Evolutionary conservation across 2,113 vertebrate species (phyloP).

Genomic region (Rhodinocichla rosea): DNA sequence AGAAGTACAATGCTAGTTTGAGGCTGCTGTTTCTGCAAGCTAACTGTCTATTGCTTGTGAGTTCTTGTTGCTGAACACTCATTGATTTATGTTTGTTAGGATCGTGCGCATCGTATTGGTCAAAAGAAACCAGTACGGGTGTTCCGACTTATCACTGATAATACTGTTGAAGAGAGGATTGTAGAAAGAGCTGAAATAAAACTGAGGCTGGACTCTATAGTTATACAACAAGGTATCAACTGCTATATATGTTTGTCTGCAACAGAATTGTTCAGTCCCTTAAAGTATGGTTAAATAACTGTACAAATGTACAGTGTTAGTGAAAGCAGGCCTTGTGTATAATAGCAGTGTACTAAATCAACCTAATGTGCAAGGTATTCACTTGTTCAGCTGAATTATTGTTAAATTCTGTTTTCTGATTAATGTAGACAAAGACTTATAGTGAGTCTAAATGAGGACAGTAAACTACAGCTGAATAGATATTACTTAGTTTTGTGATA

Average conservation of each 20-base stretch:
- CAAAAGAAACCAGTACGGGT: slow-evolving; percentile 89
- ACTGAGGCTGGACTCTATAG: slow-evolving; percentile 88
- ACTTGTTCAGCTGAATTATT: background rate
- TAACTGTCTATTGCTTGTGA: slow-evolving; percentile 34
- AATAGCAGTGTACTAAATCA: background rate
- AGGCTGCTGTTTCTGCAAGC: slow-evolving; percentile 25
- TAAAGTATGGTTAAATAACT: background rate
- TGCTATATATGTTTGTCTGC: slow-evolving; percentile 39
- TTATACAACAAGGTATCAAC: slow-evolving; percentile 88
- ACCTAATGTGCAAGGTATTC: background rate
- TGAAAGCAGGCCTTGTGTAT: background rate
- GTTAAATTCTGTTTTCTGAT: background rate
- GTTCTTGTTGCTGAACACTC: slow-evolving; percentile 54
- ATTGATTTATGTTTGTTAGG: slow-evolving; percentile 73
- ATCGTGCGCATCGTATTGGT: slow-evolving; percentile 90
- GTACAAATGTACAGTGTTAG: background rate
- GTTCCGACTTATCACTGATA: slow-evolving; percentile 89
- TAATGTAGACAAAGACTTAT: background rate
- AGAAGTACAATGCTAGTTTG: background rate
- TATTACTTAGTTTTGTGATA: background rate
- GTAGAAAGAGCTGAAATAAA: slow-evolving; percentile 92
- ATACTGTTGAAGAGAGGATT: slow-evolving; percentile 90
- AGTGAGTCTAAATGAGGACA: background rate
- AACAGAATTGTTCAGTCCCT: slow-evolving; percentile 33
- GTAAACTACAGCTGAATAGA: background rate